Conservation (phyloP, 2,113 vertebrate species). For the Anas platyrhynchos region DNA sequence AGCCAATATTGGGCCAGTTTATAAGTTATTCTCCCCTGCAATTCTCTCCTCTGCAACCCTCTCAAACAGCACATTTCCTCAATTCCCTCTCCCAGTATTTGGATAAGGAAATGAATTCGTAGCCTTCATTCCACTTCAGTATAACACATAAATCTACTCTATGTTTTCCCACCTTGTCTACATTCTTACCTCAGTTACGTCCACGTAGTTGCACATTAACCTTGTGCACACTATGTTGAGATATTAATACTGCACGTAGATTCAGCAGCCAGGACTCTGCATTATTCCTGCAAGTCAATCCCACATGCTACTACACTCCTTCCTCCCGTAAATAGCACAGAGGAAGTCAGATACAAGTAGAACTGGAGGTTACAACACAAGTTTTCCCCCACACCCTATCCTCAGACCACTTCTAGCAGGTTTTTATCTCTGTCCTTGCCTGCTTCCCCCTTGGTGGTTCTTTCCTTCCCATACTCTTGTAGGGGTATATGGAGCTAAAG, state of each 20-base stretch:
- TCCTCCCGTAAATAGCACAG: fast-evolving
- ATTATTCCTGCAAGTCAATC: background rate
- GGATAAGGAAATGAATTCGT: background rate
- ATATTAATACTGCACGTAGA: background rate
- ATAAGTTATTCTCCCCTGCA: background rate
- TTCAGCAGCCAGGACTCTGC: background rate
- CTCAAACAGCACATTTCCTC: background rate
- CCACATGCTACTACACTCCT: background rate
- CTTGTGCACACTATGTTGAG: background rate
- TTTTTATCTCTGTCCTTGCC: background rate
- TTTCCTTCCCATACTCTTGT: background rate
- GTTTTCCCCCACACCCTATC: background rate
- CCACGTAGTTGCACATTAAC: background rate
- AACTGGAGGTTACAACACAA: background rate
- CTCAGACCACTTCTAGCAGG: background rate
- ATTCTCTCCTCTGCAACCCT: background rate
- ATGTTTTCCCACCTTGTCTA: background rate
- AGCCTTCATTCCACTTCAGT: background rate
- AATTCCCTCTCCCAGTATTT: background rate
- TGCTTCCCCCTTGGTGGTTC: background rate
- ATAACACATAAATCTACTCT: background rate
- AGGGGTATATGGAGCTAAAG: background rate
- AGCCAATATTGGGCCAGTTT: background rate
- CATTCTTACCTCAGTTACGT: background rate
- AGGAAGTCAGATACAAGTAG: background rate